Evolutionary conservation across 2,888 invertebrate species (phyloP), one percentile per base, ranked within the genome.

Genomic region (Congeria kusceri): DNA sequence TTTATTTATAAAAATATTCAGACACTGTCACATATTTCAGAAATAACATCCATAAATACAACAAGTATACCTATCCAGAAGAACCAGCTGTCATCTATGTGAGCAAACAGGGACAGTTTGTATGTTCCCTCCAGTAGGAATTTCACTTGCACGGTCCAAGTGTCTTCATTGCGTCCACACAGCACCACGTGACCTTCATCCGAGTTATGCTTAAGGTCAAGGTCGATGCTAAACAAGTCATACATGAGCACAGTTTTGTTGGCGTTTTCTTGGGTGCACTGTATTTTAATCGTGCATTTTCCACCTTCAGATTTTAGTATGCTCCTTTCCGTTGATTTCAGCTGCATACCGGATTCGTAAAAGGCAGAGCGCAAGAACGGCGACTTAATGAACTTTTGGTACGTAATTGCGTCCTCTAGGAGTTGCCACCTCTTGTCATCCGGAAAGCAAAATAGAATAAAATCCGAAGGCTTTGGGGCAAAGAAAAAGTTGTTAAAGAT

Each of bases 401-500:
- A 74, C 3, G 73, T 66, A 32, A 85, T 70, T 5, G 79, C 79
- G 2, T 63, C 53, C 29, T 83, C 84, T 25, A 90, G 67, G 25
- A 92, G 83, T 72, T 91, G 92, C 90, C 91, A 91, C 18, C 83
- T 72, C 1, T 64, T 53, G 9, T 75, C 75, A 23, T 87, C 83
- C 7, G 92, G 91, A 15, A 87, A 78, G 65, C 91, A 91, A 29
- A 88, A 88, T 61, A 83, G 77, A n/a, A 89, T 83, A 61, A 91
- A 80, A 18, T 81, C 73, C 28, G 86, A 87, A 11, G 92, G 90
- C 61, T 90, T 90, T 0, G 89, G 86, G 25, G 91, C 83, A 80
- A 91, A 92, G 78, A 87, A 92, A 83, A 89, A 90, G 39, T 90
- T 90, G 72, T 91, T 83, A 13, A 82, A 46, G 11, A 80, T 58